Evolutionary conservation across 92 coral and sea anemone genomes (phyloP), one percentile per base, ranked within the genome.

Genomic region (Porites lobata): DNA sequence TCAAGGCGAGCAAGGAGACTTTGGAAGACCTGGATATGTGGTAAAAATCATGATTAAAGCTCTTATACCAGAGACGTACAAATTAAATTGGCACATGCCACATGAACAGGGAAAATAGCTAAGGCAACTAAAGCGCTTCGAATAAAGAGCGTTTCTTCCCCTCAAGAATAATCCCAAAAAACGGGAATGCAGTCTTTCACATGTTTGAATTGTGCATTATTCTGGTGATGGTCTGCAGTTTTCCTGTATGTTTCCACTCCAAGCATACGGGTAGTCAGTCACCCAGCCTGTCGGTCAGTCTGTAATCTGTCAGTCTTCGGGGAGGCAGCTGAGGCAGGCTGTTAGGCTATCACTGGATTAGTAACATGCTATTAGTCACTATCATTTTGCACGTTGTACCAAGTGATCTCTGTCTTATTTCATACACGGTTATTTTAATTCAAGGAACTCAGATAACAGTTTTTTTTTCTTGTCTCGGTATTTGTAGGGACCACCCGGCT

Each of bases 21-120:
- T 65, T 9, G 95, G 95, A 62, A 85, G 83, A 26, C 85, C 79
- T n/a, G 95, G 95, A 26, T 53, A 77, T 9, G 17, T 47, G 79
- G 95, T 92, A 61, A 88, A 71, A 76, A 13, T 6, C 17, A 18
- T 38, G 47, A 38, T 24, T 50, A 6, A 72, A 54, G 12, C 1
- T 0, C 59, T 13, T 54, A 0, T 54, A 13, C 15, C 59, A 54
- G 59, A 54, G 14, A 54, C 0, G 59, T 54, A 8, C 3, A 9
- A 0, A 54, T 9, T 13, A 9, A 54, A 13, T 9, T 13, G 14
- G 59, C 7, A 13, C 59, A 54, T 54, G 59, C 58, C 58, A 53
- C 58, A 54, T 8, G 10, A 17, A n/a, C 24, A 2, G 0, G 29
- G 47, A 38, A 38, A 38, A 38, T 0, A 38, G 1, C 7, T 38